Evolutionary conservation across 2,113 vertebrate species (phyloP).

Genomic region (Redunca redunca): DNA sequence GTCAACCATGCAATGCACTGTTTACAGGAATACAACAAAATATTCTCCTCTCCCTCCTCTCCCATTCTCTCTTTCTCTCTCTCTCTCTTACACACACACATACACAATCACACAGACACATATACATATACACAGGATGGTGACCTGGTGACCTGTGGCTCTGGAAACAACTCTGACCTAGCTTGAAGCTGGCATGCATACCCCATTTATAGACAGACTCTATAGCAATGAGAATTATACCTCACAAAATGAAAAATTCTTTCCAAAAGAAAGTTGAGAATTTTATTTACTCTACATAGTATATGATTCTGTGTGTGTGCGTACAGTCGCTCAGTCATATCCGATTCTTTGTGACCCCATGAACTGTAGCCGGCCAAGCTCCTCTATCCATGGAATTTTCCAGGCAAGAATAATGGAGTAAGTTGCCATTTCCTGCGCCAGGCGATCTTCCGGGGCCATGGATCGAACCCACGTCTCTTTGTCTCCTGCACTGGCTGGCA

Average conservation of each 20-base stretch:
- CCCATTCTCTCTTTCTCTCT: not conserved
- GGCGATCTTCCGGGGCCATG: fast-evolving
- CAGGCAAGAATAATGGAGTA: not conserved
- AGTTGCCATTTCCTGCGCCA: not conserved
- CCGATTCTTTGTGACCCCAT: not conserved
- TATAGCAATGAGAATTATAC: not conserved
- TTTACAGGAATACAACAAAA: not conserved
- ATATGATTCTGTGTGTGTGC: not conserved
- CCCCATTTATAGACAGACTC: not conserved
- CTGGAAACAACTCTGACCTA: not conserved
- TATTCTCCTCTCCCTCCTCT: not conserved
- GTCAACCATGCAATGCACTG: not conserved
- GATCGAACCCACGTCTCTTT: not conserved
- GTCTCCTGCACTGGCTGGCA: not conserved
- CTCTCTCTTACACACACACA: not conserved
- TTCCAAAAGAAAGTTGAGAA: not conserved
- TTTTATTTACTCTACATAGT: not conserved
- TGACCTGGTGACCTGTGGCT: not conserved
- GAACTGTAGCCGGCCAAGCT: not conserved
- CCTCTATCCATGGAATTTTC: not conserved
- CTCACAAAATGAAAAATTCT: not conserved
- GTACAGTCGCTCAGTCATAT: not conserved
- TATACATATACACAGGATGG: not conserved
- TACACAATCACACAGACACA: not conserved
- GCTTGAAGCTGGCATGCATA: not conserved